These are phyloP conservation scores for Frankliniella intonsa DNA, from an alignment of 2,888 invertebrate species.

Conservation along the genomic window DNA sequence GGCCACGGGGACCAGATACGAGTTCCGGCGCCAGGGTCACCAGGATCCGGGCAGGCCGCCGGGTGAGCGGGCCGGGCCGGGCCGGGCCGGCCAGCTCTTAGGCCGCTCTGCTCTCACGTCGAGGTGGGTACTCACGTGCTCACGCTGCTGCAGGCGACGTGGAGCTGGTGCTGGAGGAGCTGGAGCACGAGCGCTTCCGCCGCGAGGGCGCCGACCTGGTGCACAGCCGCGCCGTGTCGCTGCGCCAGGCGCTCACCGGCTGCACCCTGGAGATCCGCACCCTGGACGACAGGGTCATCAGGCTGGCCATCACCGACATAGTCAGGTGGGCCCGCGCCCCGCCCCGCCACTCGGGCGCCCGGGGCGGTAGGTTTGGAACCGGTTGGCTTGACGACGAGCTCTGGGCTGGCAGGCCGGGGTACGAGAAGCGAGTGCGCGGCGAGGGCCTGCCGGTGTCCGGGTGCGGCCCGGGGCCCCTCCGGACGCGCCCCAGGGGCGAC, in stretches of 20 bases:
- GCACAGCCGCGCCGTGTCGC: neutral
- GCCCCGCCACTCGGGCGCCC: no score
- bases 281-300: slow-evolving; percentile 1
- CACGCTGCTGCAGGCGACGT: neutral
- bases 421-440: neutral
- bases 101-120: neutral
- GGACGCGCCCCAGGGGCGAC: neutral
- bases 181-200: neutral
- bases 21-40: neutral
- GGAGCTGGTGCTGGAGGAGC: neutral
- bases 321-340: neutral
- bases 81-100: neutral
- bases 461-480: neutral
- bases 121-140: neutral
- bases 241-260: slow-evolving; percentile 6
- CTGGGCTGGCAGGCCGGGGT: neutral
- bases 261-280: neutral
- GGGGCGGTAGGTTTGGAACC: neutral
- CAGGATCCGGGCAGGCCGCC: slow-evolving; percentile 10
- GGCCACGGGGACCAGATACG: neutral
- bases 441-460: neutral
- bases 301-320: slow-evolving; percentile 8
- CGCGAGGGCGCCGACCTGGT: slow-evolving; percentile 15
- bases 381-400: no score
- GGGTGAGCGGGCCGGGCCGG: neutral